Percentiles rank a stretch among this genome's conserved stretches.
Conservation (phyloP, 2,113 vertebrate genomes). For the Electrona antarctica region DNA sequence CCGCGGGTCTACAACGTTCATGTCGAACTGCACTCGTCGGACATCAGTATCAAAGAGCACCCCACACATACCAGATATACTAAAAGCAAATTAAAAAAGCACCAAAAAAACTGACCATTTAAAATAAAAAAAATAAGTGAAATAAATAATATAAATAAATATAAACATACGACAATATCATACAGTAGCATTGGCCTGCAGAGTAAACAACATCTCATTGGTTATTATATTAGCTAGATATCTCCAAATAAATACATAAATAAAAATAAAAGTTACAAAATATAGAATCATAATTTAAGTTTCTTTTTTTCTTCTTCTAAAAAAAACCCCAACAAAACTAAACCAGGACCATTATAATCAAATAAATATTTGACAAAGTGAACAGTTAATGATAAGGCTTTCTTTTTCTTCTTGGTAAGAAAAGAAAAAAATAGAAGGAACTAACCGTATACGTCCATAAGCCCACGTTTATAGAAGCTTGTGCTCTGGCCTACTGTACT, state of each 20-base stretch:
- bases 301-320: too few relatives aligned
- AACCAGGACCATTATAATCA: conserved; percentile 20
- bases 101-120: conserved; percentile 62
- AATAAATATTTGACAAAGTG: conserved; percentile 72
- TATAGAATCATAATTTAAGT: conserved; percentile 63
- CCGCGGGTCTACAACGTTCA: conserved; percentile 64
- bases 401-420: conserved; percentile 62
- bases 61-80: conserved; percentile 64
- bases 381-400: conserved; percentile 76
- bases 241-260: conserved; percentile 62
- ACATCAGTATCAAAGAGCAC: conserved; percentile 79
- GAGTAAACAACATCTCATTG: conserved; percentile 66
- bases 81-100: conserved; percentile 72
- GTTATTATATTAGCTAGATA: conserved; percentile 74
- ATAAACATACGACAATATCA: conserved; percentile 58
- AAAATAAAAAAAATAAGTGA: conserved; percentile 42
- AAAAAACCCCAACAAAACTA: conserved; percentile 56
- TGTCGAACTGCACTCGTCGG: conserved; percentile 71
- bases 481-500: conserved; percentile 68
- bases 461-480: conserved; percentile 65
- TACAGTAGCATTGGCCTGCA: conserved; percentile 71
- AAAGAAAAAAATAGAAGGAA: conserved; percentile 32
- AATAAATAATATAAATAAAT: conserved; percentile 32
- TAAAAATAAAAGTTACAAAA: conserved; percentile 72
- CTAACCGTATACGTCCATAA: conserved; percentile 68